A percentile compares a stretch with the other conserved stretches of the same genome.
Conservation (phyloP, 2,113 vertebrate genomes). For the Aegithalos caudatus region DNA sequence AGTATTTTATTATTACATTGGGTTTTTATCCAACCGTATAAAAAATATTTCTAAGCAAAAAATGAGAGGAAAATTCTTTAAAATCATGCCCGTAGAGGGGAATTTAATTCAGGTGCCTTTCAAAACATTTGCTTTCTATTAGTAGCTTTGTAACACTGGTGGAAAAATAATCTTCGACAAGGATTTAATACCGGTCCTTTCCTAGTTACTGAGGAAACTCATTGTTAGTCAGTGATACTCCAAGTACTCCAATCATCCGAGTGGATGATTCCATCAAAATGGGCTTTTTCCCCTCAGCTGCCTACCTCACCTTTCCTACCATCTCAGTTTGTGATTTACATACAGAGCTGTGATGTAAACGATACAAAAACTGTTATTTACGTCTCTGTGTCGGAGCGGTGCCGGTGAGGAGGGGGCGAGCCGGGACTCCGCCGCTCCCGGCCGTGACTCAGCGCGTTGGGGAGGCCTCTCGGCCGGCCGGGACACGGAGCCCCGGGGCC, state of each 20-base stretch:
- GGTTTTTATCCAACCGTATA: neutral
- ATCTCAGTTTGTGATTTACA: rapidly evolving
- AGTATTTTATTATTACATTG: neutral
- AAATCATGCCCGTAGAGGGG: neutral
- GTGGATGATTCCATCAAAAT: too few species aligned
- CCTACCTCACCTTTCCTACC: neutral
- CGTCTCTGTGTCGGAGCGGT: too few species aligned
- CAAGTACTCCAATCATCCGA: too few species aligned
- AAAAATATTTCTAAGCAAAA: neutral
- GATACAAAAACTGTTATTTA: rapidly evolving
- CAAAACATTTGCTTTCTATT: neutral
- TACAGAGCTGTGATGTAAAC: rapidly evolving
- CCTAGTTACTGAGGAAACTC: neutral
- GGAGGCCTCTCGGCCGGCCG: neutral
- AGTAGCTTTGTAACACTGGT: rapidly evolving
- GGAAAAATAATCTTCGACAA: neutral
- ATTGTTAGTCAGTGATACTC: rapidly evolving
- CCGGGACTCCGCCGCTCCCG: neutral
- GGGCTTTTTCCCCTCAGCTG: neutral
- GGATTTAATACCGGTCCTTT: neutral
- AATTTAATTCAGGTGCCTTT: neutral
- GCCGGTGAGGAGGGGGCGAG: neutral
- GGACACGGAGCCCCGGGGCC: neutral
- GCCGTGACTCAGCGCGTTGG: neutral
- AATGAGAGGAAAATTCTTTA: neutral